Percentiles rank a stretch among this genome's conserved stretches.
Evolutionary conservation across 2,113 vertebrate species (phyloP).

Genomic region (Otus sunia): DNA sequence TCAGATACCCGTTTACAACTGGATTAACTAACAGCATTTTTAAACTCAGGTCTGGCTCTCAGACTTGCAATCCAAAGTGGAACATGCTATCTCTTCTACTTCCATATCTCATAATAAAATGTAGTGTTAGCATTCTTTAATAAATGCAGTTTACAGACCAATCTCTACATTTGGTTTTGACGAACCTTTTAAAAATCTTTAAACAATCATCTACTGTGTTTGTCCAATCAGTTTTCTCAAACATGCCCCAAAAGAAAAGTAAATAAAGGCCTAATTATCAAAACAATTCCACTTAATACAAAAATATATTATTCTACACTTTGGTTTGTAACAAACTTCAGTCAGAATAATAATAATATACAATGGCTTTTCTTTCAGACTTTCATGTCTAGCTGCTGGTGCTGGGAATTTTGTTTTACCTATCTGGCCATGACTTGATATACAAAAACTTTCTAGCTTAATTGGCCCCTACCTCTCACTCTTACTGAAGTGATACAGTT

Average conservation of each 20-base stretch:
- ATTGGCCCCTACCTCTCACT: neutral
- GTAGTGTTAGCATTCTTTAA: neutral
- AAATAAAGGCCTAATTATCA: neutral
- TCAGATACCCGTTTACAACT: neutral
- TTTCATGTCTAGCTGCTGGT: neutral
- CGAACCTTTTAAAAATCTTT: neutral
- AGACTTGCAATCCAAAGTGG: neutral
- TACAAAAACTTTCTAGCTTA: neutral
- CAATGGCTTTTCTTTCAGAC: neutral
- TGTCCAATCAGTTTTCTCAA: neutral
- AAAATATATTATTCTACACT: neutral
- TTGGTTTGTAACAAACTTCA: neutral
- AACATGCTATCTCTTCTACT: neutral
- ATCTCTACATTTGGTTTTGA: neutral
- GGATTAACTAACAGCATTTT: neutral
- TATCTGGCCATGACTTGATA: neutral
- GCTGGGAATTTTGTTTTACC: neutral
- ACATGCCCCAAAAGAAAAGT: neutral
- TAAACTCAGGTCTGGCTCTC: neutral
- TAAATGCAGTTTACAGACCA: neutral
- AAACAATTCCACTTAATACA: neutral
- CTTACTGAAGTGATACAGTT: neutral
- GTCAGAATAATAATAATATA: neutral
- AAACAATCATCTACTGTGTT: neutral
- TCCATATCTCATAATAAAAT: neutral